Evolutionary conservation across 2,888 invertebrate genomes (phyloP).

Genomic region (Panopea generosa): DNA sequence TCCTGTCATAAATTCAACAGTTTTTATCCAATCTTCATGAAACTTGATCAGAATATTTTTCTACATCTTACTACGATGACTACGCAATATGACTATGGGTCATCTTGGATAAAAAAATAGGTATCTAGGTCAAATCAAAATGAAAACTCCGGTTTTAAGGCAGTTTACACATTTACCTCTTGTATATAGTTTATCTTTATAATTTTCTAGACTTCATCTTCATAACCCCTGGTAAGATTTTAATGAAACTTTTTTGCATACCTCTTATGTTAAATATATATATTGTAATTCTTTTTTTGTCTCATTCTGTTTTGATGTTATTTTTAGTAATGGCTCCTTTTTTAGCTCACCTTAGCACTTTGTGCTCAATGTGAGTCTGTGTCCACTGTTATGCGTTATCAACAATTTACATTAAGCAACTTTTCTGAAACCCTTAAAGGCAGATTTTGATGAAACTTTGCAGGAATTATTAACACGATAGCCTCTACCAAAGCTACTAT

Average conservation of each 20-base stretch:
- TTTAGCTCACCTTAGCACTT: constrained; percentile 3
- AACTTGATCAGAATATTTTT: neutral
- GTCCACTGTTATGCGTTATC: constrained; percentile 1
- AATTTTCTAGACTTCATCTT: constrained; percentile 1
- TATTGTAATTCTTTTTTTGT: constrained; percentile 1
- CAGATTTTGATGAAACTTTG: constrained; percentile 1
- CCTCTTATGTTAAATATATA: neutral
- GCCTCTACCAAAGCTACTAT: constrained; percentile 3
- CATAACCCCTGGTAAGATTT: constrained; percentile 2
- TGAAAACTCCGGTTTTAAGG: neutral
- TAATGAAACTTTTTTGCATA: constrained; percentile 3
- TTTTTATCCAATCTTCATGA: too few relatives aligned
- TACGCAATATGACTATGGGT: neutral
- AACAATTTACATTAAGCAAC: constrained; percentile 2
- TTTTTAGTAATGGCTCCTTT: constrained; percentile 1
- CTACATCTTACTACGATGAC: neutral
- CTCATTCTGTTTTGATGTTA: constrained; percentile 3
- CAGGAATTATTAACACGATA: constrained; percentile 2
- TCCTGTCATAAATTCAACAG: too few relatives aligned
- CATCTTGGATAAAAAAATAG: constrained; percentile 1
- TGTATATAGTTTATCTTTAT: constrained; percentile 2
- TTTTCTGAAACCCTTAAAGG: constrained; percentile 3
- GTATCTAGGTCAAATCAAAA: constrained; percentile 2
- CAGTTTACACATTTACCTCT: constrained; percentile 2
- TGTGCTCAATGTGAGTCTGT: constrained; percentile 3